These are phyloP conservation scores for Engystomops pustulosus DNA, from an alignment of 2,113 vertebrate genomes.

Conservation along the genomic window DNA sequence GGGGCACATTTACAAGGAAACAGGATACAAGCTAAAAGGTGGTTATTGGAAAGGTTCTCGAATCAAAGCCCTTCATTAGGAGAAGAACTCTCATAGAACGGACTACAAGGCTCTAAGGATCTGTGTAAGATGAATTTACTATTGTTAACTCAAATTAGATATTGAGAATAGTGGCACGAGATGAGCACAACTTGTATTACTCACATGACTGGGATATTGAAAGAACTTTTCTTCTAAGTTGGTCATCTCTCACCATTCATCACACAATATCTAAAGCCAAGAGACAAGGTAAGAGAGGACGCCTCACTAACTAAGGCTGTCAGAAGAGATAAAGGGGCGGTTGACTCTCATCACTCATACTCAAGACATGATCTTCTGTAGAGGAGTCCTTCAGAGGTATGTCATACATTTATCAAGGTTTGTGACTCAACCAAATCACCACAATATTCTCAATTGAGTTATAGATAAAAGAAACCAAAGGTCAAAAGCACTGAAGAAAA, in stretches of 20 bases:
- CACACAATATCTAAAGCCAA: too few relatives aligned
- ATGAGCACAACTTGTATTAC: too few relatives aligned
- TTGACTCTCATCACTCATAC: neutral
- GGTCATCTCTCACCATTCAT: too few relatives aligned
- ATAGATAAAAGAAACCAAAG: too few relatives aligned
- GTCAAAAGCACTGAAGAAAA: too few relatives aligned
- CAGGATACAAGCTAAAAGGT: neutral
- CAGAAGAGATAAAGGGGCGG: neutral
- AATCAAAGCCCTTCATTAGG: neutral
- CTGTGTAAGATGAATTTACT: neutral
- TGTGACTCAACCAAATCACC: too few relatives aligned
- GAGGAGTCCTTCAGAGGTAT: neutral
- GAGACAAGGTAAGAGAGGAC: too few relatives aligned
- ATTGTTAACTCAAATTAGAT: neutral
- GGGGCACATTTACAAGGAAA: neutral
- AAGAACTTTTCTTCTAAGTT: too few relatives aligned
- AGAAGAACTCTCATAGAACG: neutral
- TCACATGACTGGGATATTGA: too few relatives aligned
- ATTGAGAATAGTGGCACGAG: too few relatives aligned
- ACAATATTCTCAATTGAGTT: too few relatives aligned
- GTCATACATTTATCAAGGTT: too few relatives aligned
- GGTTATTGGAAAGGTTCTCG: constrained; percentile 4
- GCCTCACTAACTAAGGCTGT: neutral
- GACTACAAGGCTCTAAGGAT: neutral
- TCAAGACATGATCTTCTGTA: neutral